Evolutionary conservation across 2,888 invertebrate species (phyloP).

Genomic region (Mechanitis messenoides): DNA sequence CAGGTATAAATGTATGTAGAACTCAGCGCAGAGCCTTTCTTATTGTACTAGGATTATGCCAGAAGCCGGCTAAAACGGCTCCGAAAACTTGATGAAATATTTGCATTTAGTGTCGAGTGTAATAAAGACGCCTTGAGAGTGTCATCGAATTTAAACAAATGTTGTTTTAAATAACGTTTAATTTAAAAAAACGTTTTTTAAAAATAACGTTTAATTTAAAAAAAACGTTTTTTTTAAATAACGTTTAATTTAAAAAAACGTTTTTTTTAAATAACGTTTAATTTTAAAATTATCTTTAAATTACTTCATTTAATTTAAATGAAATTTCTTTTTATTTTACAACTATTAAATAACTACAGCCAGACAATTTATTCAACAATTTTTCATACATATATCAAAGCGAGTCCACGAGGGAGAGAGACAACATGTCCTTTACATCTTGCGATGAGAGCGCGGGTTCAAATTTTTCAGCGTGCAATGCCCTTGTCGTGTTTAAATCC

Average conservation of each 20-base stretch:
- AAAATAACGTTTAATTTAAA: too few species aligned
- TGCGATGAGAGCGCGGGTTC: conserved; percentile 47
- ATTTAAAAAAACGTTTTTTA: too few species aligned
- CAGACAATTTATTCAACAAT: not conserved
- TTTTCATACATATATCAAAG: conserved; percentile 18
- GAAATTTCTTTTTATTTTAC: too few species aligned
- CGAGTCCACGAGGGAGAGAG: conserved; percentile 26
- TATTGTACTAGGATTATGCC: conserved; percentile 50
- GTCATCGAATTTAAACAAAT: too few species aligned
- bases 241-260: too few species aligned
- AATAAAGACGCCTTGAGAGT: too few species aligned
- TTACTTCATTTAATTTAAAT: too few species aligned
- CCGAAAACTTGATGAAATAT: conserved; percentile 39
- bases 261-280: too few species aligned
- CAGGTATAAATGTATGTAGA: conserved; percentile 32
- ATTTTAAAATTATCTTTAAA: too few species aligned
- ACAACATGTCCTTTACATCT: conserved; percentile 34
- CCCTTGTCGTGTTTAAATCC: conserved; percentile 65
- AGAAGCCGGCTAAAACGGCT: conserved; percentile 43
- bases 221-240: not conserved
- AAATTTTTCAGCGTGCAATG: conserved; percentile 68
- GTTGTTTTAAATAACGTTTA: too few species aligned
- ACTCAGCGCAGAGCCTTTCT: conserved; percentile 37
- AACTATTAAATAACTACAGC: not conserved
- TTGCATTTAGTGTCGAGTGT: conserved; percentile 34